Percentiles rank a stretch among this genome's conserved stretches.
Evolutionary conservation across 2,113 vertebrate genomes (phyloP).

Genomic region (Actenoides lindsayi): DNA sequence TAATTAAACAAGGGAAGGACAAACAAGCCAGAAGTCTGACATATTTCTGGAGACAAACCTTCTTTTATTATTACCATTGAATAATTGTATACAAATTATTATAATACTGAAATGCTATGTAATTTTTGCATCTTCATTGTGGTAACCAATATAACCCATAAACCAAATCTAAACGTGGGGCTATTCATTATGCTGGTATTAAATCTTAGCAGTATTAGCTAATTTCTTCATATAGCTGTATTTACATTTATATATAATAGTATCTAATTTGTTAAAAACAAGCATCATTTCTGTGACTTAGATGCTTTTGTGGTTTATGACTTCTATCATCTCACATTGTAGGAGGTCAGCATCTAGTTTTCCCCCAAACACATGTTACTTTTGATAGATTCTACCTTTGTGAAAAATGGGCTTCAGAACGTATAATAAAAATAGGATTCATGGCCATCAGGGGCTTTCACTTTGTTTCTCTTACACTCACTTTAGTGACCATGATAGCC

Average conservation of each 20-base stretch:
- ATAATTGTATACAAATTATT: background rate
- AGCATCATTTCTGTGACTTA: background rate
- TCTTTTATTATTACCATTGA: background rate
- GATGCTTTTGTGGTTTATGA: background rate
- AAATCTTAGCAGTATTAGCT: background rate
- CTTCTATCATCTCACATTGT: background rate
- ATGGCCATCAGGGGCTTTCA: background rate
- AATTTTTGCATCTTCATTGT: background rate
- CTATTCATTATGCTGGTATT: background rate
- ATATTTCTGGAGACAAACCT: background rate
- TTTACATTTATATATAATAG: background rate
- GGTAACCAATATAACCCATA: background rate
- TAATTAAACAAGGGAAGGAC: background rate
- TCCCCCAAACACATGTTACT: background rate
- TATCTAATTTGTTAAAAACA: background rate
- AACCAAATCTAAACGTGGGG: background rate
- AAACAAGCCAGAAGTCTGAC: background rate
- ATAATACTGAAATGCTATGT: background rate
- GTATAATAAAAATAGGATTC: background rate
- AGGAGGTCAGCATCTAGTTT: background rate
- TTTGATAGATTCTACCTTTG: background rate
- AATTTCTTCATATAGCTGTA: background rate
- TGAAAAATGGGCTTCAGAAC: background rate
- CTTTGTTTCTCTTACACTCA: background rate
- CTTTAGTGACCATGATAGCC: background rate